Evolutionary conservation across 2,113 vertebrate species (phyloP), one percentile per base, ranked within the genome.

Genomic region (Corydoras maculifer): DNA sequence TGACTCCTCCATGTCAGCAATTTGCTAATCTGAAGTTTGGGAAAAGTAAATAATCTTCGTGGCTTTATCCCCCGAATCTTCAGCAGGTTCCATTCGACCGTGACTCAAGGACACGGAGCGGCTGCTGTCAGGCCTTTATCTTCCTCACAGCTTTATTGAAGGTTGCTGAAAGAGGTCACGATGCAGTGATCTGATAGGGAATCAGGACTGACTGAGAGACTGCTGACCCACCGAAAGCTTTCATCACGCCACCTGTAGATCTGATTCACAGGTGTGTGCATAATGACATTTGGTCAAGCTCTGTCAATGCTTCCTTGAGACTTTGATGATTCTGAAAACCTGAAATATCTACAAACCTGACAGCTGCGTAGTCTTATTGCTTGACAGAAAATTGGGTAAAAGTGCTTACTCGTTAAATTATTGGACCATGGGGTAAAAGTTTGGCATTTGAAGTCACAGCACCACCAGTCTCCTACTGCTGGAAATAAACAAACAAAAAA

Each of bases 31-130:
- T 63, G 35, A 43, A 43, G 35, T 43, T 43, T 43, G 7, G 30
- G 53, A 15, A 15, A 14, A 57, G 35, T n/a, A 51, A 32, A 29
- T 62, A n/a, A 18, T 5, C 30, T 15, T 13, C 50, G 30, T 14
- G 32, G 50, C 15, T 58, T 61, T 65, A 64, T 65, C 49, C n/a
- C 62, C 62, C 7, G 51, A 15, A 58, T 69, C 51, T 43, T 31
- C 31, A 15, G 14, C 14, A 0, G 29, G 51, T 58, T 30, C 62
- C 50, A 35, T 66, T 32, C 13, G 10, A 50, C 53, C 55, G 18
- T 15, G 29, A 25, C 62, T 72, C 75, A 67, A 68, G 60, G 71
- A 74, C 75, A 66, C 61, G 58, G 70, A 77, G 67, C 69, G 68
- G 73, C 57, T 43, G 12, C 57, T 60, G 68, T 18, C 43, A 61